A percentile compares a stretch with the other conserved stretches of the same genome.
Conservation (phyloP, 2,797 vertebrate genomes). For the Acanthis flammea region DNA sequence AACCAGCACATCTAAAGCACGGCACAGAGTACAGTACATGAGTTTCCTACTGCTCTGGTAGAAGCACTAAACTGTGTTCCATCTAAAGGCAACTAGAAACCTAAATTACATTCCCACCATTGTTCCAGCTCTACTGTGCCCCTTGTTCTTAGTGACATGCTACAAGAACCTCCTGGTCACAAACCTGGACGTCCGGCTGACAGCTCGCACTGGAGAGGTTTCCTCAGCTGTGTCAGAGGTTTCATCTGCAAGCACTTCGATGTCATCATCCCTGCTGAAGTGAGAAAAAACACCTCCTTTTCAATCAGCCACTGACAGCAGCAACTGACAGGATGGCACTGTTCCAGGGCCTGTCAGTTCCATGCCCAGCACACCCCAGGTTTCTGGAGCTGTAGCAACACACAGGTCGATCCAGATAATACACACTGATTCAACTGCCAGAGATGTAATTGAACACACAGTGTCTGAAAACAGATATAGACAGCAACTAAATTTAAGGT, state of each 20-base stretch:
- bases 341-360: not conserved
- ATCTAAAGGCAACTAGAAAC: not conserved
- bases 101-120: not conserved
- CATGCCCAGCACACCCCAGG: not conserved
- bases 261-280: conserved; percentile 91
- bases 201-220: conserved; percentile 76
- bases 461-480: not conserved
- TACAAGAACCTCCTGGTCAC: not conserved
- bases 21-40: not conserved
- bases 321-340: not conserved
- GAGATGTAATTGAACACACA: not conserved
- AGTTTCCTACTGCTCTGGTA: not conserved
- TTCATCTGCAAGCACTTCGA: conserved; percentile 93
- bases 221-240: conserved; percentile 83
- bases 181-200: conserved; percentile 83
- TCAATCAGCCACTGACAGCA: not conserved
- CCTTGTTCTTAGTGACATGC: not conserved
- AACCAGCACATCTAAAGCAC: not conserved
- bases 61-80: not conserved
- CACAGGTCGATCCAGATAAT: not conserved
- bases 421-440: not conserved
- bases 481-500: not conserved
- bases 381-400: not conserved
- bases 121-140: not conserved
- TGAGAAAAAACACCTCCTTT: conserved; percentile 3